Conservation (phyloP, 2,888 invertebrate genomes). For the Leptodirus hochenwartii region DNA sequence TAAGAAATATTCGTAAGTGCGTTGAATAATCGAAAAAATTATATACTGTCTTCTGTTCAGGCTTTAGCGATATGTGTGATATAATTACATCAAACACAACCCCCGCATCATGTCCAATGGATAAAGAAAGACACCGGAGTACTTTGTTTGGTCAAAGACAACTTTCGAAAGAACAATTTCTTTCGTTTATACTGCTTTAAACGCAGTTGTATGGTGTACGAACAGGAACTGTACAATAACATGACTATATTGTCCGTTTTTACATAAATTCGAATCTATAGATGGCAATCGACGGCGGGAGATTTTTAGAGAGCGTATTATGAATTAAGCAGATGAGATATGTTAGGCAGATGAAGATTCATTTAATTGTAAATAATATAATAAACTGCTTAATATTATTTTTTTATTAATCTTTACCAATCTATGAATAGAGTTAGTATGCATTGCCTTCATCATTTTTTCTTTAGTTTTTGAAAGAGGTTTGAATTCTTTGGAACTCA, state of each 20-base stretch:
- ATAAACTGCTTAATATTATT: too few species aligned
- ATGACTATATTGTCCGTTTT: conserved; percentile 67
- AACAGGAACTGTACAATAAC: conserved; percentile 85
- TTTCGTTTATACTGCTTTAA: conserved; percentile 74
- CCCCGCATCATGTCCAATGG: conserved; percentile 71
- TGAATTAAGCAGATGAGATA: too few species aligned
- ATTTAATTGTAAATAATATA: too few species aligned
- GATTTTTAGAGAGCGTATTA: too few species aligned
- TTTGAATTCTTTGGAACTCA: too few species aligned
- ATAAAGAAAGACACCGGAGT: conserved; percentile 72
- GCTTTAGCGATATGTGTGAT: conserved; percentile 69
- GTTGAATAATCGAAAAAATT: not conserved
- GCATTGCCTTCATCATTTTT: too few species aligned
- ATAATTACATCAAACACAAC: conserved; percentile 73
- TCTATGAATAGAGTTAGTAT: too few species aligned
- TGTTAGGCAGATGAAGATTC: too few species aligned
- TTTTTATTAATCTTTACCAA: too few species aligned
- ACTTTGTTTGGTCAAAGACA: conserved; percentile 82
- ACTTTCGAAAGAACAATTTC: conserved; percentile 72
- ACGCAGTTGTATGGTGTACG: conserved; percentile 66
- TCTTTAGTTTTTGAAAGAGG: too few species aligned
- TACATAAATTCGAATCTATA: conserved; percentile 91
- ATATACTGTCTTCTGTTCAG: too few species aligned
- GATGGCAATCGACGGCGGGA: too few species aligned
- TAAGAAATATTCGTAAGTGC: conserved; percentile 27